phyloP scores from a whole-genome alignment of 92 coral and sea anemone species.

The Montipora capitata region DNA sequence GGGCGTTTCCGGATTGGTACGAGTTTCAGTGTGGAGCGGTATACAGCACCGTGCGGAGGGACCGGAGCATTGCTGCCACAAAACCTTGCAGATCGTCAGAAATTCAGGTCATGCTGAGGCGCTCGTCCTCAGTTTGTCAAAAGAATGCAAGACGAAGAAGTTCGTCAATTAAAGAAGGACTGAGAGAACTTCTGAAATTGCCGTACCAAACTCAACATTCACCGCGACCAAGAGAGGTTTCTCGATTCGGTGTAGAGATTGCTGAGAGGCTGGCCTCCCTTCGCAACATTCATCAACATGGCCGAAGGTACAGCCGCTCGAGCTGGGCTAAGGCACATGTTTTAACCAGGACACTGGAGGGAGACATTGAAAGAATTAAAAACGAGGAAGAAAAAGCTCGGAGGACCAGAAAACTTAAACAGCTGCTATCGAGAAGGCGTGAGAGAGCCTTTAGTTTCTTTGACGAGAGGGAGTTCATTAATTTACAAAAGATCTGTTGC shows the following conservation, averaged over 20 bases:
- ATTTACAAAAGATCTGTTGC: slow-evolving; percentile 51
- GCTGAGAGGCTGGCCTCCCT: slow-evolving; percentile 72
- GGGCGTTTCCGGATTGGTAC: slow-evolving; percentile 71
- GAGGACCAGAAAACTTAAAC: neutral
- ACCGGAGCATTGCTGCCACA: neutral
- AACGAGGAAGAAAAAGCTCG: slow-evolving; percentile 6
- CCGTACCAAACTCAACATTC: slow-evolving; percentile 1
- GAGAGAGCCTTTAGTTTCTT: slow-evolving; percentile 35
- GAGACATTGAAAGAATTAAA: slow-evolving; percentile 75
- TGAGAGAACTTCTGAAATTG: slow-evolving; percentile 1
- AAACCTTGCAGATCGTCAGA: neutral
- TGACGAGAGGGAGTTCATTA: slow-evolving; percentile 47
- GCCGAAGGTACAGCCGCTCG: slow-evolving; percentile 56
- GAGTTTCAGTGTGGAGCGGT: neutral
- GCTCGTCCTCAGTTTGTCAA: slow-evolving; percentile 14
- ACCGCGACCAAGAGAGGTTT: slow-evolving; percentile 68
- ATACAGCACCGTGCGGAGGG: neutral
- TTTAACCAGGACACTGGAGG: slow-evolving; percentile 76
- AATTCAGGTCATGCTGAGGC: slow-evolving; percentile 22
- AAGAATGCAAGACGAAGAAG: slow-evolving; percentile 42
- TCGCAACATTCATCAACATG: slow-evolving; percentile 64
- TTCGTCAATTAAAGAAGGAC: slow-evolving; percentile 7
- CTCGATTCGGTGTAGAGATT: slow-evolving; percentile 73
- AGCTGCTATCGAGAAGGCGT: slow-evolving; percentile 18
- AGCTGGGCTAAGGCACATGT: slow-evolving; percentile 89